Evolutionary conservation across 2,113 vertebrate genomes (phyloP).

Genomic region (Atlantisia rogersi): DNA sequence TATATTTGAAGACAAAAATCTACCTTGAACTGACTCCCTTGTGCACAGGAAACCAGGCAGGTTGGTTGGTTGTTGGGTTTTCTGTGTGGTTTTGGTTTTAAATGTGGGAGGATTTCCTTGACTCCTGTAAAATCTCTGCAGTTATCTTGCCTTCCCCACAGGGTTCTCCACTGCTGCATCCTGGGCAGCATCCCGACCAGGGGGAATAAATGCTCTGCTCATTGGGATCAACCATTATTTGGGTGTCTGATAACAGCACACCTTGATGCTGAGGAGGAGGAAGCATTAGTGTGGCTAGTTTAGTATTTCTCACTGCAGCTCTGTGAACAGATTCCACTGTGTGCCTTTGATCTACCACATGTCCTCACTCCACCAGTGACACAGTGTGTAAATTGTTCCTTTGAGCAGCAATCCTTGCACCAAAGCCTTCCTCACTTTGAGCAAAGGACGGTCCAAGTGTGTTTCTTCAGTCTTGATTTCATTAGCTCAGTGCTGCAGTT

Average conservation of each 20-base stretch:
- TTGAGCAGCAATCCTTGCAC: background rate
- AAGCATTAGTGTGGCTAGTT: fast-evolving
- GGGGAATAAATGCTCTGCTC: no score
- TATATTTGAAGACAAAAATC: background rate
- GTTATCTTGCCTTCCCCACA: background rate
- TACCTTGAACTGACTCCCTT: background rate
- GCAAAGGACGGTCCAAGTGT: background rate
- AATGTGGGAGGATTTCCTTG: background rate
- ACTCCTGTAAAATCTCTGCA: background rate
- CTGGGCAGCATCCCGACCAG: fast-evolving
- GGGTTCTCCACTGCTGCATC: background rate
- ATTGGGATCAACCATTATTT: fast-evolving
- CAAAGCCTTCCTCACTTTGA: background rate
- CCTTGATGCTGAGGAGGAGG: background rate
- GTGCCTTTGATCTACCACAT: background rate
- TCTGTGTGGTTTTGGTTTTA: background rate
- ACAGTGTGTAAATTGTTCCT: background rate
- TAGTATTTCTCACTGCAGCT: background rate
- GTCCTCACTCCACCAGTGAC: background rate
- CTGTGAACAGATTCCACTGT: background rate
- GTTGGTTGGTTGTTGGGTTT: background rate
- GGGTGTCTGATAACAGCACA: background rate
- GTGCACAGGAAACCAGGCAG: background rate
- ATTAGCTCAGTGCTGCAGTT: slow-evolving; percentile 29
- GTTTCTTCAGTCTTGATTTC: slow-evolving; percentile 14